Evolutionary conservation across 2,888 invertebrate species (phyloP).

Genomic region (Leptogaster cylindrica): DNA sequence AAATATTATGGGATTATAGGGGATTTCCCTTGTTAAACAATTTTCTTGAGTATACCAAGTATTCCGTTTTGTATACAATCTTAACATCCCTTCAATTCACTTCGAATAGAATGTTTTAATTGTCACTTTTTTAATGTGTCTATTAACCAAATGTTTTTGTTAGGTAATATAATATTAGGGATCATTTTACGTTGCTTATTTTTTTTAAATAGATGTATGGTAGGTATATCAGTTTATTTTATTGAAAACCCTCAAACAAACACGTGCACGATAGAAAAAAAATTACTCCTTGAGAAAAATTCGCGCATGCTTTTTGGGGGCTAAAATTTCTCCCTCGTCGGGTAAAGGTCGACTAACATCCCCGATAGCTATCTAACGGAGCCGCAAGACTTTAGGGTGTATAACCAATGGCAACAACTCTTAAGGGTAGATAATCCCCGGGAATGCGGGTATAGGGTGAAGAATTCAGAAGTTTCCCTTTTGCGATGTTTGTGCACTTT

Average conservation of each 20-base stretch:
- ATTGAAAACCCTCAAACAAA: slow-evolving; percentile 12
- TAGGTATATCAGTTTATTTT: not conserved
- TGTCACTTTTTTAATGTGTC: no score
- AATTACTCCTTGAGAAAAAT: slow-evolving; percentile 21
- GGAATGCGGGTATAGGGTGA: not conserved
- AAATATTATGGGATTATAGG: no score
- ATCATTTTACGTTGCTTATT: no score
- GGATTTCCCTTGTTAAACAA: no score
- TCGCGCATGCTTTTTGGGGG: slow-evolving; percentile 26
- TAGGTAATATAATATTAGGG: no score
- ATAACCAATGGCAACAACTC: slow-evolving; percentile 29
- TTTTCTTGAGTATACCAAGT: no score
- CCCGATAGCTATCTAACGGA: slow-evolving; percentile 13
- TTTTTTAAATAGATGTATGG: not conserved
- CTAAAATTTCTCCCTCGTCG: not conserved
- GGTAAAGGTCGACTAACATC: slow-evolving; percentile 32
- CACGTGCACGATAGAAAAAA: slow-evolving; percentile 26
- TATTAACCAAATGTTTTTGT: no score
- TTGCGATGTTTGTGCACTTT: slow-evolving; percentile 31
- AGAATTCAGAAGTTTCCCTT: slow-evolving; percentile 23
- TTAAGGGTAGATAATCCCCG: slow-evolving; percentile 10
- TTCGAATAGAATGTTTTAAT: no score
- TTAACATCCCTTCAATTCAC: no score
- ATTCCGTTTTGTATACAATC: no score
- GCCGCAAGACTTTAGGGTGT: slow-evolving; percentile 10